Evolutionary conservation across 1,140 invertebrate genomes (phyloP).

Genomic region (Solenopsis invicta): DNA sequence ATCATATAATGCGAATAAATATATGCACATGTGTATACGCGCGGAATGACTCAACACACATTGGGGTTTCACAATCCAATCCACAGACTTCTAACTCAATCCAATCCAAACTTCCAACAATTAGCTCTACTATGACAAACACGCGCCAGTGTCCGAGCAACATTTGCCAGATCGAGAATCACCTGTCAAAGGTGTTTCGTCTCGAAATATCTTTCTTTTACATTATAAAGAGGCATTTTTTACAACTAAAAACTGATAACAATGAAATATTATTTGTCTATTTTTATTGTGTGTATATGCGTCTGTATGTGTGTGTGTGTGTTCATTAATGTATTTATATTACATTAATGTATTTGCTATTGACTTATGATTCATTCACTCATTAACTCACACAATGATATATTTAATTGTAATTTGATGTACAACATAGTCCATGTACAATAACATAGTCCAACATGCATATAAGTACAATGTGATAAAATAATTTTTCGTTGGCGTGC

Average conservation of each 20-base stretch:
- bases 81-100: constrained; percentile 43
- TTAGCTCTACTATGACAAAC: constrained; percentile 39
- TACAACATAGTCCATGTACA: not conserved
- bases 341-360: not conserved
- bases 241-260: constrained; percentile 10
- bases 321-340: not conserved
- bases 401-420: constrained; percentile 5
- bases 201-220: not conserved
- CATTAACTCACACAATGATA: not conserved
- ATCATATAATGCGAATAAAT: not conserved
- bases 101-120: constrained; percentile 65
- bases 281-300: not conserved
- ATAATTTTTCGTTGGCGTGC: constrained; percentile 30
- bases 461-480: constrained; percentile 44
- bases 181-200: not conserved
- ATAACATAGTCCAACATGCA: constrained; percentile 10
- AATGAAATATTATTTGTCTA: constrained; percentile 1
- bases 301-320: not conserved
- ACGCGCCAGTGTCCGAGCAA: constrained; percentile 57
- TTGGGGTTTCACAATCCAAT: constrained; percentile 84
- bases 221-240: constrained; percentile 2
- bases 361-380: not conserved
- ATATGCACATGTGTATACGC: constrained; percentile 12
- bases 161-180: constrained; percentile 9
- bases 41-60: constrained; percentile 49